These are phyloP conservation scores for Myodes glareolus DNA, from an alignment of 2,113 vertebrate genomes.

Conservation along the genomic window DNA sequence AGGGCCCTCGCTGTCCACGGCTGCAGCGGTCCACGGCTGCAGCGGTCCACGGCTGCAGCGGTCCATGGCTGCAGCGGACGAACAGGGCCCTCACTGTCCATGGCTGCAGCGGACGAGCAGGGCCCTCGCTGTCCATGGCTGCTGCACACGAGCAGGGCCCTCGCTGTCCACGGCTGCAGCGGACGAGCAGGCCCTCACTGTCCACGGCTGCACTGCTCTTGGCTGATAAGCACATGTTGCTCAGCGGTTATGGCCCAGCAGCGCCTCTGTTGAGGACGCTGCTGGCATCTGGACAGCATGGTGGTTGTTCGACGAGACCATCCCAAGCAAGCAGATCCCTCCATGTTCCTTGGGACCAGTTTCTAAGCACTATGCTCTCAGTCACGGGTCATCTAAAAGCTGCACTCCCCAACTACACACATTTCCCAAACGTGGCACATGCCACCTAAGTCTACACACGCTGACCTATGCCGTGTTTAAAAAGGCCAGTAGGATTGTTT, in stretches of 20 bases:
- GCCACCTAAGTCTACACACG: fast-evolving
- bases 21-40: fast-evolving
- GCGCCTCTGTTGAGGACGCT: background rate
- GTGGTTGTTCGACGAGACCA: background rate
- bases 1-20: too few relatives aligned
- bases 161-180: fast-evolving
- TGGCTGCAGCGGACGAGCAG: fast-evolving
- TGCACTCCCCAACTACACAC: fast-evolving
- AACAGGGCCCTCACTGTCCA: fast-evolving
- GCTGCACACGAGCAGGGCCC: fast-evolving
- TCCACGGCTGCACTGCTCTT: fast-evolving
- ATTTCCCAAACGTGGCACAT: background rate
- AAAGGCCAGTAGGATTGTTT: background rate
- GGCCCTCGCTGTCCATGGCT: too few relatives aligned
- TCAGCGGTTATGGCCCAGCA: fast-evolving
- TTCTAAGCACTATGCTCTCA: background rate
- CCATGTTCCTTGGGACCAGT: background rate
- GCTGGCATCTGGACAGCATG: background rate
- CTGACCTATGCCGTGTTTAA: background rate
- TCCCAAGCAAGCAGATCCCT: background rate
- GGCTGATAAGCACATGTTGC: fast-evolving
- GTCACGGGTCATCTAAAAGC: background rate
- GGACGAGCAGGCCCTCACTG: fast-evolving
- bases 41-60: fast-evolving
- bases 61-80: fast-evolving